phyloP scores from a whole-genome alignment of 2,888 invertebrate species.

The Tiphia femorata region DNA sequence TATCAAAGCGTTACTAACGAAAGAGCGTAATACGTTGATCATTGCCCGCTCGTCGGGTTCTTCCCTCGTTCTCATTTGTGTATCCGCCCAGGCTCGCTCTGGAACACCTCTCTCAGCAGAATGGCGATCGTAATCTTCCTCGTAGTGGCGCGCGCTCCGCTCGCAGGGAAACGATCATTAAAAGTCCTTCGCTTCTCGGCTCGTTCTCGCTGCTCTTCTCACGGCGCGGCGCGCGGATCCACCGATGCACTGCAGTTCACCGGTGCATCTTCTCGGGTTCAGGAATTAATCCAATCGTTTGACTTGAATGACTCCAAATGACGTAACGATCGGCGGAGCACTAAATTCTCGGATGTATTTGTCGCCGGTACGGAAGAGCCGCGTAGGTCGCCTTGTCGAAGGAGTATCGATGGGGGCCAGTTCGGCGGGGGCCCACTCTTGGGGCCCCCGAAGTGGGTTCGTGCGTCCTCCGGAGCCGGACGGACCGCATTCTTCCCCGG shows the following conservation, averaged over 20 bases:
- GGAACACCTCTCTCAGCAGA: no score
- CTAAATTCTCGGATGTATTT: constrained; percentile 62
- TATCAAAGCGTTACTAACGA: no score
- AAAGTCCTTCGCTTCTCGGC: no score
- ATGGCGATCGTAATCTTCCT: no score
- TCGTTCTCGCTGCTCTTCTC: no score
- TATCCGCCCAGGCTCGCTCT: no score
- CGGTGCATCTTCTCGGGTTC: neutral
- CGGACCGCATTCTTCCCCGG: constrained; percentile 68
- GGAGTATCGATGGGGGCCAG: constrained; percentile 37
- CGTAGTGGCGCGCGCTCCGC: no score
- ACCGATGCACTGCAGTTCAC: neutral
- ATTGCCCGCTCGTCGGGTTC: no score
- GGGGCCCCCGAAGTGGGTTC: constrained; percentile 36
- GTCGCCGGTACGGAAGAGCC: constrained; percentile 40
- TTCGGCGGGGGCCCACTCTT: constrained; percentile 31
- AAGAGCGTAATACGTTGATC: no score
- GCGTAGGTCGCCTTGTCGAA: constrained; percentile 25
- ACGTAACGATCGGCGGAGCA: constrained; percentile 52
- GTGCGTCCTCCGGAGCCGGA: constrained; percentile 57
- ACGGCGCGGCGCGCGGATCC: neutral
- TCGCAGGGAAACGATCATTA: no score
- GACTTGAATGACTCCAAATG: constrained; percentile 43
- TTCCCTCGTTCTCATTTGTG: no score
- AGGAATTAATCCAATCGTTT: constrained; percentile 15